Conservation (phyloP, 2,888 invertebrate species). For the Limnephilus rhombicus region DNA sequence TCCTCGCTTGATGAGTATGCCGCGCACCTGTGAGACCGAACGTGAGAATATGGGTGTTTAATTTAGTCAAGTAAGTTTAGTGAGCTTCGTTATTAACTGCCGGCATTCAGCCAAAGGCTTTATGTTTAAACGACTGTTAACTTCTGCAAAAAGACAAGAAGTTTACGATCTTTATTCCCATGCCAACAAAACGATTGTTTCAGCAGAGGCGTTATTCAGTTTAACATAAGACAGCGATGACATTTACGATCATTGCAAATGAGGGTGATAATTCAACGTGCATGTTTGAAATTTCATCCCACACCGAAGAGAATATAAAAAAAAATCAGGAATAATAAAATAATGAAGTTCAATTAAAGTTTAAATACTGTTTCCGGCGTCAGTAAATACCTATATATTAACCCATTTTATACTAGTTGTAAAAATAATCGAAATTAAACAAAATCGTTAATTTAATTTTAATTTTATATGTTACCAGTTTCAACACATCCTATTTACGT, state of each 20-base stretch:
- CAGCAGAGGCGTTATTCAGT: not conserved
- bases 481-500: no score
- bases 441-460: no score
- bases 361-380: not conserved
- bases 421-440: not conserved
- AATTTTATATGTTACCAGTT: no score
- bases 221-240: not conserved
- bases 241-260: not conserved
- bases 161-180: not conserved
- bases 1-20: not conserved
- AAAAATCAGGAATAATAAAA: not conserved
- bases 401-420: not conserved
- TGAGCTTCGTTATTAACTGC: not conserved
- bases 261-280: not conserved
- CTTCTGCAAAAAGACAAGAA: not conserved
- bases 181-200: not conserved
- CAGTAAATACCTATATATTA: not conserved
- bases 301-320: not conserved
- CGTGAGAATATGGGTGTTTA: constrained; percentile 33
- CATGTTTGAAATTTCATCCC: not conserved
- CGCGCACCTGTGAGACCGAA: constrained; percentile 14
- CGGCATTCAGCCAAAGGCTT: not conserved
- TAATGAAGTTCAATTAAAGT: not conserved
- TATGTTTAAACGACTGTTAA: not conserved
- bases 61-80: not conserved